Evolutionary conservation across 92 coral and sea anemone genomes (phyloP), one percentile per base, ranked within the genome.

Genomic region (Phymanthus crucifer): DNA sequence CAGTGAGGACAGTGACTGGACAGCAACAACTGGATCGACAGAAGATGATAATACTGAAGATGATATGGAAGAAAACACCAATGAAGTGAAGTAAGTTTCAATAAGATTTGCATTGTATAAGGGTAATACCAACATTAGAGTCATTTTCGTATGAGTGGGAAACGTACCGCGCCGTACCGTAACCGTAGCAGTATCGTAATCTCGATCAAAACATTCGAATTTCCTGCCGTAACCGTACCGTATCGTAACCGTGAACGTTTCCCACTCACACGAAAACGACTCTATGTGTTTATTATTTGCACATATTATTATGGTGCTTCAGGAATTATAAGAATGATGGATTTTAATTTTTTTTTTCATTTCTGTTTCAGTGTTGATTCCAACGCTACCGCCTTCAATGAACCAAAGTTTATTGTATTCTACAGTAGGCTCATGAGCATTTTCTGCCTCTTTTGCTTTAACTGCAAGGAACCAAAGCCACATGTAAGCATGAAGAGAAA

Each of bases 381-480:
- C 35, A 19, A 52, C 27, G 33, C 80, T 6, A 35, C 71, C 2
- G 16, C 71, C 17, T 76, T n/a, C 27, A 34, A 84, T 1, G 87
- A 78, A 65, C 87, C 93, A 18, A 81, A 77, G 75, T 82, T 86
- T 70, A 85, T 86, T 35, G 90, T 82, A 0, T 90, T 83, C 45
- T 86, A 78, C 54, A 31, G 77, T 24, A 71, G 12, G 73, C 71
- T 80, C 3, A 58, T 85, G 32, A 19, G 27, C 43, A 32, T 82
- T 17, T 86, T 81, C 72, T 35, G 73, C 40, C 34, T 82, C 56
- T 85, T 89, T 57, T 90, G 90, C 78, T 86, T 87, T 80, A 83
- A 83, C 52, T 87, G 89, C 71, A 90, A 87, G 46, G 82, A 58
- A 6, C 57, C 17, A 6, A 68, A 71, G 32, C 84, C 90, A n/a